A percentile compares a stretch with the other conserved stretches of the same genome.
Evolutionary conservation across 2,888 invertebrate genomes (phyloP).

Genomic region (Thera obeliscata): DNA sequence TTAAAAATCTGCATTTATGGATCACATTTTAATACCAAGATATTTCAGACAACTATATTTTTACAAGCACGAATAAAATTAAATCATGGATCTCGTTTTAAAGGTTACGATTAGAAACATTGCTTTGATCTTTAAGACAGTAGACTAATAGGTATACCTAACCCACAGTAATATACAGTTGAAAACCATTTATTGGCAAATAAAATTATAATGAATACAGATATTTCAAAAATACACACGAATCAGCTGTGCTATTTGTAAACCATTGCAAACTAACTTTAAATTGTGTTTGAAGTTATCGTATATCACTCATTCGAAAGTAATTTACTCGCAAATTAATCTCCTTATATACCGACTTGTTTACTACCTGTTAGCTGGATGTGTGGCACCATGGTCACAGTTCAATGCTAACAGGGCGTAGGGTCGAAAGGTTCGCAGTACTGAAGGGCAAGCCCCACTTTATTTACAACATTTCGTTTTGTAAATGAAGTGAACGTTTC

Average conservation of each 20-base stretch:
- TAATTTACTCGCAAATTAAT: neutral
- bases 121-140: too few species aligned
- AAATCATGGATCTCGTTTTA: neutral
- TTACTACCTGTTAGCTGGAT: neutral
- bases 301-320: neutral
- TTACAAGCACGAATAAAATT: neutral
- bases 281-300: too few species aligned
- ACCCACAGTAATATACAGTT: too few species aligned
- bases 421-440: constrained; percentile 50
- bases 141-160: too few species aligned
- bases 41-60: neutral
- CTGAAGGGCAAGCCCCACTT: constrained; percentile 19
- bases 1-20: constrained; percentile 18
- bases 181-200: too few species aligned
- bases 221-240: too few species aligned
- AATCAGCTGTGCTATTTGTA: too few species aligned
- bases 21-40: constrained; percentile 5
- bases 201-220: too few species aligned
- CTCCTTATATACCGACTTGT: neutral
- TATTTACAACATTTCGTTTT: too few species aligned
- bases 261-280: too few species aligned
- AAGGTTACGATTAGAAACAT: too few species aligned
- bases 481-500: too few species aligned
- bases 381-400: constrained; percentile 41
- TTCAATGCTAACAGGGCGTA: constrained; percentile 51